Evolutionary conservation across 2,797 vertebrate genomes (phyloP), one percentile per base, ranked within the genome.

Genomic region (Acrocephalus scirpaceus): DNA sequence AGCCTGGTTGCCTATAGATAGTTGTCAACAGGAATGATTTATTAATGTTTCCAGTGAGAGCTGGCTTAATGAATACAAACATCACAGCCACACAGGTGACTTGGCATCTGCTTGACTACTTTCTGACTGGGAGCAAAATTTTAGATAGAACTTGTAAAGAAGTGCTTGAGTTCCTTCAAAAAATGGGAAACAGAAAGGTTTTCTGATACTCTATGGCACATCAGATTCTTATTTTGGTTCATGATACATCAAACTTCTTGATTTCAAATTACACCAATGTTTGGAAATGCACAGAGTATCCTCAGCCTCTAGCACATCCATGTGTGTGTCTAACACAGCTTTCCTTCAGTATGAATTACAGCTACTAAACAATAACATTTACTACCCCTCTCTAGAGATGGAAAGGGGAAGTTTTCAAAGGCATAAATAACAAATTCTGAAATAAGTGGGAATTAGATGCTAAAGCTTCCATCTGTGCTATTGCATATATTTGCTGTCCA

Each of bases 1-100:
- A 96, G 26, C 45, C 91, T 88, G 88, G 50, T 69, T 87, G 75
- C 26, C 65, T 89, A 80, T 16, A 88, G n/a, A 67, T 11, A 67
- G 36, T 58, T 86, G 67, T 56, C 67, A 83, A 29, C 44, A 72
- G 77, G 78, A 94, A 97, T 92, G 61, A 96, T 85, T 96, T 88
- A 95, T 96, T 93, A 95, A 57, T 34, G 45, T 62, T 94, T 92
- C 56, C 60, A 89, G 58, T 66, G 32, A 50, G 47, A 91, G 73
- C 53, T 22, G 17, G 62, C 26, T 94, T 97, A 90, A 91, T 60
- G 54, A 92, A 66, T 76, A 61, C 26, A 38, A 66, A 78, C 38
- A 86, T 10, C 36, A 66, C 40, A 36, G 78, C 22, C 45, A 56
- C 20, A 44, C 32, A 62, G 15, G 15, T 64, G 40, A 42, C 36